Conservation (phyloP, 2,888 invertebrate species). For the Pheosia tremula region DNA sequence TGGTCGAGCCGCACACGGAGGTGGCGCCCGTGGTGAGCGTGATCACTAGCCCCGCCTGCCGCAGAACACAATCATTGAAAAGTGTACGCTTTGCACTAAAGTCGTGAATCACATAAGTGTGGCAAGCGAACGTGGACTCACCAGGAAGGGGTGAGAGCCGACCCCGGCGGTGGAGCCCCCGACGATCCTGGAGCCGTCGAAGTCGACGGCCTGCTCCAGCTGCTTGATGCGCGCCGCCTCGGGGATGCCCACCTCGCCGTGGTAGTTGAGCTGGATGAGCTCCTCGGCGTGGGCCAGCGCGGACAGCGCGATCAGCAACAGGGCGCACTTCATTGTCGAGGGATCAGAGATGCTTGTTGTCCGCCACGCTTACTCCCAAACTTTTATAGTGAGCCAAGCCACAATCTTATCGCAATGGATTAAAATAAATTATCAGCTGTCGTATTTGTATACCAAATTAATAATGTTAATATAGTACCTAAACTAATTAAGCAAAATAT, state of each 20-base stretch:
- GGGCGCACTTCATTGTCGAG: slow-evolving; percentile 1
- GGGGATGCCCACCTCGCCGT: slow-evolving; percentile 46
- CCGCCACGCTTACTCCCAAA: background rate
- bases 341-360: background rate
- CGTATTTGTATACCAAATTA: no score
- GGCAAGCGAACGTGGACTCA: slow-evolving; percentile 11
- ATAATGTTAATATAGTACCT: no score
- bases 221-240: slow-evolving; percentile 44
- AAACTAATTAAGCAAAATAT: no score
- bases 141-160: slow-evolving; percentile 34
- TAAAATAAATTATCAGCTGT: background rate
- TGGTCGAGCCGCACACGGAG: slow-evolving; percentile 57
- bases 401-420: slow-evolving; percentile 2
- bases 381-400: background rate
- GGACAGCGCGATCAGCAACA: background rate
- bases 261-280: slow-evolving; percentile 36
- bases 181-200: slow-evolving; percentile 45
- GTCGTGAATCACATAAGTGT: no score
- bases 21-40: slow-evolving; percentile 38
- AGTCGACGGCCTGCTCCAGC: slow-evolving; percentile 36
- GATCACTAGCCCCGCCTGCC: slow-evolving; percentile 54
- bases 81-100: no score
- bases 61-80: no score
- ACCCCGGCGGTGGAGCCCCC: slow-evolving; percentile 38
- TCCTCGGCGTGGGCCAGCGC: slow-evolving; percentile 4